A percentile compares a stretch with the other conserved stretches of the same genome.
phyloP scores from a whole-genome alignment of 2,797 vertebrate species.

The Rhinichthys osculus region DNA sequence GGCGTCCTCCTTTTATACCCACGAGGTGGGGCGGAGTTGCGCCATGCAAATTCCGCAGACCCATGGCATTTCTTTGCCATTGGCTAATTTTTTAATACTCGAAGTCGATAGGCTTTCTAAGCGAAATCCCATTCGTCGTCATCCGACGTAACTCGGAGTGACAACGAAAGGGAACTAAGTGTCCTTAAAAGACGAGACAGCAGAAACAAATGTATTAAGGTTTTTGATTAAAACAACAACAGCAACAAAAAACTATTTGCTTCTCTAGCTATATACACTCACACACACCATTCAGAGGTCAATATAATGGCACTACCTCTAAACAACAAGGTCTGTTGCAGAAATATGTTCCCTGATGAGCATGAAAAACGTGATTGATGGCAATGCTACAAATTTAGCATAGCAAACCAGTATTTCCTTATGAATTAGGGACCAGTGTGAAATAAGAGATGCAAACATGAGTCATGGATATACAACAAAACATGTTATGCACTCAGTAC shows the following conservation, averaged over 20 bases:
- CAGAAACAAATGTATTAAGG: neutral
- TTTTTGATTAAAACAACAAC: neutral
- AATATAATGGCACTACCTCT: neutral
- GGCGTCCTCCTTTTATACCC: no score
- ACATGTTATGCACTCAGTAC: slow-evolving; percentile 7
- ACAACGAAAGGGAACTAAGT: no score
- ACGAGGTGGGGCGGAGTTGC: no score
- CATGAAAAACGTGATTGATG: neutral
- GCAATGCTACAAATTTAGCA: neutral
- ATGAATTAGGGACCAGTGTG: neutral
- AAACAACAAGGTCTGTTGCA: neutral
- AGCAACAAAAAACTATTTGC: neutral
- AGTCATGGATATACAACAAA: slow-evolving; percentile 30
- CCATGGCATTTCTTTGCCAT: no score
- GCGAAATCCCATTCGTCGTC: no score
- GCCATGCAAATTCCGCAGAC: no score
- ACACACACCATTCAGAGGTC: neutral
- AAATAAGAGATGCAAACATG: slow-evolving; percentile 13
- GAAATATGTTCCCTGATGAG: neutral
- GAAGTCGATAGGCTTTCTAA: no score
- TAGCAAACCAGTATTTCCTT: neutral
- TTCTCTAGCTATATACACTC: neutral
- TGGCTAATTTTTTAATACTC: no score
- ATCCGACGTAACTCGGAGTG: no score
- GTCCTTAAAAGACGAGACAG: neutral